Percentiles rank a stretch among this genome's conserved stretches.
These are phyloP conservation scores for Drosophila ohnishii DNA, from an alignment of 1,140 invertebrate species.

Conservation along the genomic window DNA sequence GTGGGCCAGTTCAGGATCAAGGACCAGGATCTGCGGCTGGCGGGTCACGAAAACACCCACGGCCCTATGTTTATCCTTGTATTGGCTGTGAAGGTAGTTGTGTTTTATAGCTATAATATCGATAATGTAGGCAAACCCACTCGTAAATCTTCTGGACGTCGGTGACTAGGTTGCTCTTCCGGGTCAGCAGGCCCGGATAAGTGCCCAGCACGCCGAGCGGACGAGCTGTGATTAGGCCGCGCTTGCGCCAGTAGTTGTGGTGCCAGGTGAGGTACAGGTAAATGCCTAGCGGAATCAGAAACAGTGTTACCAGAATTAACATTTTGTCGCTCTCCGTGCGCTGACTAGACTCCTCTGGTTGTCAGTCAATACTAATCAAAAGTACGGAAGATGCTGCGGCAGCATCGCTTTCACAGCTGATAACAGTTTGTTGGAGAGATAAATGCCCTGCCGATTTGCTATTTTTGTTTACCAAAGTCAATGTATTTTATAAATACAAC, in stretches of 20 bases:
- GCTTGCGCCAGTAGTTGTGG: slow-evolving; percentile 76
- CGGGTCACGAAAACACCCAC: slow-evolving; percentile 83
- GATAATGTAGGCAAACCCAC: slow-evolving; percentile 33
- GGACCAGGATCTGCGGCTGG: slow-evolving; percentile 83
- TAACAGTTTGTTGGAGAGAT: slow-evolving; percentile 1
- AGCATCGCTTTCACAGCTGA: neutral
- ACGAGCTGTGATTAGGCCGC: slow-evolving; percentile 71
- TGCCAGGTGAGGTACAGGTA: slow-evolving; percentile 82
- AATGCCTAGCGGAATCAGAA: slow-evolving; percentile 43
- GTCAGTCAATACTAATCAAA: slow-evolving; percentile 11
- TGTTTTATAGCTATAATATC: neutral
- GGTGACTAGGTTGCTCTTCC: slow-evolving; percentile 60
- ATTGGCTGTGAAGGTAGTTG: slow-evolving; percentile 23
- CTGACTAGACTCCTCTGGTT: neutral
- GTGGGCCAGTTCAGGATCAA: slow-evolving; percentile 84
- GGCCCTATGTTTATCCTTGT: slow-evolving; percentile 59
- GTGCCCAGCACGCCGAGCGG: slow-evolving; percentile 76
- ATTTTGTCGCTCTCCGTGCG: slow-evolving; percentile 36
- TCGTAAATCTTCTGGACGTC: slow-evolving; percentile 69
- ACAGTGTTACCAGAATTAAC: slow-evolving; percentile 40
- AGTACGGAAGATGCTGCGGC: neutral
- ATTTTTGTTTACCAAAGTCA: slow-evolving; percentile 4
- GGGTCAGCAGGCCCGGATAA: slow-evolving; percentile 83
- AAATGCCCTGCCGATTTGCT: no score
- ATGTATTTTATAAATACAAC: slow-evolving; percentile 6